A percentile compares a stretch with the other conserved stretches of the same genome.
Conservation (phyloP, 2,113 vertebrate species). For the Channa argus region DNA sequence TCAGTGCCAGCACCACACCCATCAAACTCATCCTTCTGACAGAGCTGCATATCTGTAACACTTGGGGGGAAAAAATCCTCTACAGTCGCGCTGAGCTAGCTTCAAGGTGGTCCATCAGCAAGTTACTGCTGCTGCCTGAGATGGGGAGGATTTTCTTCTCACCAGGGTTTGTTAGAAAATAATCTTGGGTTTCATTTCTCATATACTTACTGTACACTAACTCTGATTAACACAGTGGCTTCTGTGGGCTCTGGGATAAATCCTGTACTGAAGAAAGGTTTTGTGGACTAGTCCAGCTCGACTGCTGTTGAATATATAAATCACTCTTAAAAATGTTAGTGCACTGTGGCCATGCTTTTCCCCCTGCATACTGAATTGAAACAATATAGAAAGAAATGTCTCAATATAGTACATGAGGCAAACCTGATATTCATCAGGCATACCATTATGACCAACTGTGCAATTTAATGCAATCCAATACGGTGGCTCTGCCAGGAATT, state of each 20-base stretch:
- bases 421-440: too few relatives aligned
- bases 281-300: slow-evolving; percentile 3
- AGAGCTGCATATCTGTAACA: slow-evolving; percentile 32
- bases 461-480: too few relatives aligned
- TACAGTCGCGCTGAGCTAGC: slow-evolving; percentile 16
- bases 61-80: slow-evolving; percentile 30
- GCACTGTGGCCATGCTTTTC: too few relatives aligned
- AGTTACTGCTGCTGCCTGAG: slow-evolving; percentile 19
- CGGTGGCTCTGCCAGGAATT: too few relatives aligned
- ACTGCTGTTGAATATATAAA: slow-evolving; percentile 2
- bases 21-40: slow-evolving; percentile 51
- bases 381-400: too few relatives aligned
- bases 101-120: slow-evolving; percentile 42
- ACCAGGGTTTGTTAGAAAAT: slow-evolving; percentile 27
- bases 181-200: slow-evolving; percentile 6
- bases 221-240: slow-evolving; percentile 1
- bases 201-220: background rate
- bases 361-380: too few relatives aligned
- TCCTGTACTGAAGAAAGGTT: slow-evolving; percentile 13
- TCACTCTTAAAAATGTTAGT: too few relatives aligned
- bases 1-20: slow-evolving; percentile 57
- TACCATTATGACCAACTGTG: too few relatives aligned
- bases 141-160: slow-evolving; percentile 19
- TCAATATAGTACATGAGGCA: too few relatives aligned
- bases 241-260: slow-evolving; percentile 27